Base-by-base conservation (phyloP, 1,140 invertebrate species). In the Apocrypta bakeri region DNA sequence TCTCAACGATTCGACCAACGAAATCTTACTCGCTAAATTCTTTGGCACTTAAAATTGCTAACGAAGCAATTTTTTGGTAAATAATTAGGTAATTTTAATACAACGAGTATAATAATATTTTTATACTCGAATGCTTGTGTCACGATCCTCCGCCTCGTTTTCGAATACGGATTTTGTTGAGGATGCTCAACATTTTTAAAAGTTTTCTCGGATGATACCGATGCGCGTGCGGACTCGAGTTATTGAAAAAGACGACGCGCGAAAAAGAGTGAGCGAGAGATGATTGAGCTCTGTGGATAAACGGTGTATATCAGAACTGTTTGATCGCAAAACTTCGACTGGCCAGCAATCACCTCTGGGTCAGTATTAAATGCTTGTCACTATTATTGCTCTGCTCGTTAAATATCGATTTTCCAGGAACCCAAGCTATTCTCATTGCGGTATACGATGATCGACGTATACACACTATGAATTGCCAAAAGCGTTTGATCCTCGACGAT, bases 141-240 rank as follows among this genome's bases (percentile, higher is more conserved):
- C 75, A 77, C 25, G 63, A 64, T 77, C 75, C 75, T 77, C 75
- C 75, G 14, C 75, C 75, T 11, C 72, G 72, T 74, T 74, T 74
- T 8, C 72, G 72, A 29, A 56, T 74, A 2, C 6, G 7, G 24
- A 74, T 74, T 27, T 61, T 56, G 24, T 56, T 61, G 3, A 74
- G 9, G n/a, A 74, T 74, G 14, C 72, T 74, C 42, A 27, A 56
- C 72, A 74, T 77, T 11, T 64, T 77, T n/a, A 42, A 61, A 56
- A 74, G n/a, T n/a, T 24, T 29, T 71, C 21, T 71, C 17, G 11
- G 37, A 72, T 37, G n/a, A n/a, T n/a, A n/a, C n/a, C n/a, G n/a
- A n/a, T n/a, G n/a, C 33, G 33, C 33, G 33, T 9, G n/a, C 56
- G 2, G 56, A 8, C n/a, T 12, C 4, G 4, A n/a, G n/a, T 21